Percentiles rank a stretch among this genome's conserved stretches.
Conservation (phyloP, 2,113 vertebrate genomes). For the Addax nasomaculatus region DNA sequence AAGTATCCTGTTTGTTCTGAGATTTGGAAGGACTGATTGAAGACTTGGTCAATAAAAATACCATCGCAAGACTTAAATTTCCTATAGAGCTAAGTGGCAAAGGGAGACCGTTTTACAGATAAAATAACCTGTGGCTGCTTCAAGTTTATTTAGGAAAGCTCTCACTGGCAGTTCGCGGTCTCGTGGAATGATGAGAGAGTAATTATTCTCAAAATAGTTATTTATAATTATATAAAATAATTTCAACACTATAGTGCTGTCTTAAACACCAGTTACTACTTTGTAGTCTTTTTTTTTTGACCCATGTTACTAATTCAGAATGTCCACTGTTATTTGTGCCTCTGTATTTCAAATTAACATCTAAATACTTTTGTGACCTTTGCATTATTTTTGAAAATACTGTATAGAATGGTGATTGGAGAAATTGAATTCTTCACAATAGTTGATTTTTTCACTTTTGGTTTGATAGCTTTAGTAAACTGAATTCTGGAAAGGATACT, state of each 20-base stretch:
- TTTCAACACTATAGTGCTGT: not conserved
- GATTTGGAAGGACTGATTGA: not conserved
- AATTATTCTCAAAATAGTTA: no score
- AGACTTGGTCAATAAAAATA: not conserved
- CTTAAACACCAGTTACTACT: no score
- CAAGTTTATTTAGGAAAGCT: not conserved
- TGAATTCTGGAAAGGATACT: not conserved
- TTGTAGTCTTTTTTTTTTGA: not conserved
- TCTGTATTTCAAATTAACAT: not conserved
- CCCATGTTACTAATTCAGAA: not conserved
- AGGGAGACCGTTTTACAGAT: rapidly evolving
- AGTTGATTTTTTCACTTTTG: not conserved
- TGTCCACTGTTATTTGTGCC: no score
- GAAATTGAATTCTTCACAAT: not conserved
- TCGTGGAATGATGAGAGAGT: not conserved
- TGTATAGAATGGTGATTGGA: not conserved
- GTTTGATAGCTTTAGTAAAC: not conserved
- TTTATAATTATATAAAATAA: no score
- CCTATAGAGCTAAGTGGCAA: not conserved
- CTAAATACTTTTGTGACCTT: not conserved
- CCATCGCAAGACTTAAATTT: not conserved
- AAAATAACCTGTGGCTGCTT: not conserved
- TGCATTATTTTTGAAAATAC: not conserved
- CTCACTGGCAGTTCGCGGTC: not conserved
- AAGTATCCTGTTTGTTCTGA: not conserved